Base-by-base conservation (phyloP, 2,797 vertebrate genomes). In the Simalia tracyae region DNA sequence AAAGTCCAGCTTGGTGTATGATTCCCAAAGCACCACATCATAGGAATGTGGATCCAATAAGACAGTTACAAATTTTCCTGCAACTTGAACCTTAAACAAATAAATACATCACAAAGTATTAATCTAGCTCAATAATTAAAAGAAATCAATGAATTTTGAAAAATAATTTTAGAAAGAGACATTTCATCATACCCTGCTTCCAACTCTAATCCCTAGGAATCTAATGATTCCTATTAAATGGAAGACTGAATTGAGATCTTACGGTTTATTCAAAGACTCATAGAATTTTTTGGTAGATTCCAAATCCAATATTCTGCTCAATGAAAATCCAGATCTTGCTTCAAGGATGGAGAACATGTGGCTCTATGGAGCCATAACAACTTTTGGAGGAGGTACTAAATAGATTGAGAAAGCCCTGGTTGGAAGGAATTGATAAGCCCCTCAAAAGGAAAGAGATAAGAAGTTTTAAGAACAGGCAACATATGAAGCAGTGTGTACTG, bases 21-120 rank as follows among this genome's bases (percentile, higher is more conserved):
- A 92, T 93, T 98, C 98, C 89, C 97, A 96, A 88, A 98, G 95
- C 72, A 98, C 98, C 0, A 92, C 0, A 14, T 98, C 98, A 0
- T 98, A 98, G 0, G 98, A 98, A 94, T 98, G 97, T 0, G 98
- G 98, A 92, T 99, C 98, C 96, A 99, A 96, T 93, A 99, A 97
- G 54, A 99, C 96, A 0, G 98, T 99, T 92, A 99, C 95, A 0
- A 98, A 98, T 60, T 95, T 98, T 15, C 98, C 98, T 0, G 98
- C 98, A 11, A 97, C 97, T 91, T 98, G 98, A 89, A 99, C 97
- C 98, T 99, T 94, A 1, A 17, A 93, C 31, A 88, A 84, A 46
- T 22, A 87, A 59, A 10, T 59, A 28, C 15, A 46, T 46, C 72
- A 46, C 24, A 19, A 46, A 81, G 19, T 5, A 28, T 17, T 2